A percentile compares a stretch with the other conserved stretches of the same genome.
These are phyloP conservation scores for Cossypha heuglini DNA, from an alignment of 2,797 vertebrate species.

Conservation along the genomic window DNA sequence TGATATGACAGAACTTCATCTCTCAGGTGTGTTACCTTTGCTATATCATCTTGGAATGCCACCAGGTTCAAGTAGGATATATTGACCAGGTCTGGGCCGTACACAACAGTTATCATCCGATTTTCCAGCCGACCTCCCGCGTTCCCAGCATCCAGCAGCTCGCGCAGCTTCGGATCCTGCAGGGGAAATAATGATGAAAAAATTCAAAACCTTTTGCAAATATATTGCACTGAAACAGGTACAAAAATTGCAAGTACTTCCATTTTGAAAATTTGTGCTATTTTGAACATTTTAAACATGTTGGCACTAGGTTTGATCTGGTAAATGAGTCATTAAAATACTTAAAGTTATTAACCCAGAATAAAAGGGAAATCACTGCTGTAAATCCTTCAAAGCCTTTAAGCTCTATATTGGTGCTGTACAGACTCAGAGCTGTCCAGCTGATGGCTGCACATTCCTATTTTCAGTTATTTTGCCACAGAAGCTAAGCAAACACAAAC, in stretches of 20 bases:
- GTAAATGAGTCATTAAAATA: not conserved
- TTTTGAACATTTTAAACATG: not conserved
- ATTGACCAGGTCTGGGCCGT: constrained; percentile 93
- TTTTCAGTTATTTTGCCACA: not conserved
- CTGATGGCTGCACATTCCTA: not conserved
- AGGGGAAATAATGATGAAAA: not conserved
- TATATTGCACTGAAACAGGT: not conserved
- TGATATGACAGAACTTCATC: too few species aligned
- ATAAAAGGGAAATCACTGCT: not conserved
- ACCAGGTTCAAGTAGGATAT: constrained; percentile 96
- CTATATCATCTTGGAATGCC: constrained; percentile 95
- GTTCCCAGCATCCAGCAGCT: constrained; percentile 89
- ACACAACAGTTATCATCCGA: constrained; percentile 92
- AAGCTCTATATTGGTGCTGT: not conserved
- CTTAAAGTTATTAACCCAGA: not conserved
- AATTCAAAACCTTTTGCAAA: not conserved
- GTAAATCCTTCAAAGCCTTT: not conserved
- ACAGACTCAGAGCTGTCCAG: not conserved
- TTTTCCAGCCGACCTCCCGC: constrained; percentile 87
- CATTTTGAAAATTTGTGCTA: not conserved
- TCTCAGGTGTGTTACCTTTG: constrained; percentile 81
- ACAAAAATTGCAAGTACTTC: not conserved
- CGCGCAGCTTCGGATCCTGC: constrained; percentile 92
- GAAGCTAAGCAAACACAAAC: not conserved
- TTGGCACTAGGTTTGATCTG: not conserved